These are phyloP conservation scores for Cordylochernes scorpioides DNA, from an alignment of 2,888 invertebrate species.

Conservation along the genomic window DNA sequence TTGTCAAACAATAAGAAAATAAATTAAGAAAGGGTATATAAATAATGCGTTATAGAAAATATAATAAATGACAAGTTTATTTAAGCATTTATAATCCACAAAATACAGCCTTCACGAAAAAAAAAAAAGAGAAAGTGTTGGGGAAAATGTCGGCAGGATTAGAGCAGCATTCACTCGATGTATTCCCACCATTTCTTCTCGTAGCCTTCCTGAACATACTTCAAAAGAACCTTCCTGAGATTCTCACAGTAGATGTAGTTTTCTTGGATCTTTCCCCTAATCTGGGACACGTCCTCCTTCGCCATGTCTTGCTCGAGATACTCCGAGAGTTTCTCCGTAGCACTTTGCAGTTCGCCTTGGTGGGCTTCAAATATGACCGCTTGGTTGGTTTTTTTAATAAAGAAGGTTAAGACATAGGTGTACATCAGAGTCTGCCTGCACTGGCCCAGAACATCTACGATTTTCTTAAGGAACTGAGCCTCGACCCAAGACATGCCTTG, in stretches of 20 bases:
- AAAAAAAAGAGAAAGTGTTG: too few species aligned
- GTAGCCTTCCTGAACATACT: slow-evolving; percentile 94
- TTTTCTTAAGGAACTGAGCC: slow-evolving; percentile 92
- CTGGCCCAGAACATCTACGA: slow-evolving; percentile 82
- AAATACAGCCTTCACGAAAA: too few species aligned
- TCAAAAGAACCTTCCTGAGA: slow-evolving; percentile 72
- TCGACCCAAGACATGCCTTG: slow-evolving; percentile 99
- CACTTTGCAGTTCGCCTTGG: slow-evolving; percentile 88
- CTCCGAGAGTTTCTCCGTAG: slow-evolving; percentile 87
- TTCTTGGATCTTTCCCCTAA: slow-evolving; percentile 95
- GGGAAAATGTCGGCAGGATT: not conserved
- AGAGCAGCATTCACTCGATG: slow-evolving; percentile 32
- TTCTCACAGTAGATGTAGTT: slow-evolving; percentile 92
- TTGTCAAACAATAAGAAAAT: too few species aligned
- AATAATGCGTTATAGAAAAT: too few species aligned
- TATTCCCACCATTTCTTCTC: slow-evolving; percentile 96
- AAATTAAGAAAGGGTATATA: too few species aligned
- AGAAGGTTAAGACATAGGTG: slow-evolving; percentile 97
- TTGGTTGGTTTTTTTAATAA: slow-evolving; percentile 89
- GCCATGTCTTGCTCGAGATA: slow-evolving; percentile 96
- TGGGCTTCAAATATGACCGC: slow-evolving; percentile 95
- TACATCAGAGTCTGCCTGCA: slow-evolving; percentile 96
- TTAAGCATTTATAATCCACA: too few species aligned
- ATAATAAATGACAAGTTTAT: too few species aligned
- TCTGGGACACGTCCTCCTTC: slow-evolving; percentile 79